Evolutionary conservation across 2,113 vertebrate genomes (phyloP).

Genomic region (Hymenochirus boettgeri): DNA sequence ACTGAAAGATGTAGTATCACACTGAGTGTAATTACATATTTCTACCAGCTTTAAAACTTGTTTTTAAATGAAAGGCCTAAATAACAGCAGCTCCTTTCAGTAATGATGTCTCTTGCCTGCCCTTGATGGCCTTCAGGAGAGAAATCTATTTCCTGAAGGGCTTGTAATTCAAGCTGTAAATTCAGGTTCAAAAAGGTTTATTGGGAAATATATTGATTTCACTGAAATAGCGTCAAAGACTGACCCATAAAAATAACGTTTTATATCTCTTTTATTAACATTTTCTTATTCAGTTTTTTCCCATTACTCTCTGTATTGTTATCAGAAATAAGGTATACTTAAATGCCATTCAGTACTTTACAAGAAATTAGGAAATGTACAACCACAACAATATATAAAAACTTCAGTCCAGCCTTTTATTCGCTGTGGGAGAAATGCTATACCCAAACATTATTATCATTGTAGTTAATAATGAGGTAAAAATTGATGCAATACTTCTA

Average conservation of each 20-base stretch:
- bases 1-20: too few relatives aligned
- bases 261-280: slow-evolving; percentile 3
- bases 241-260: slow-evolving; percentile 5
- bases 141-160: slow-evolving; percentile 7
- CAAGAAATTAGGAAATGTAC: slow-evolving; percentile 12
- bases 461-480: too few relatives aligned
- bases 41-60: background rate
- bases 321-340: background rate
- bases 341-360: slow-evolving; percentile 23
- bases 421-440: too few relatives aligned
- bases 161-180: slow-evolving; percentile 15
- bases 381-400: slow-evolving; percentile 22
- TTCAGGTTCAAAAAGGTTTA: slow-evolving; percentile 28
- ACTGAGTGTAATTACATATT: background rate
- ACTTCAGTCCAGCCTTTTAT: too few relatives aligned
- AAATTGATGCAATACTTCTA: too few relatives aligned
- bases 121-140: slow-evolving; percentile 1
- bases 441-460: too few relatives aligned
- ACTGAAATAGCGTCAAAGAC: slow-evolving; percentile 2
- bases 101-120: background rate
- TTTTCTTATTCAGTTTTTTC: background rate
- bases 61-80: background rate
- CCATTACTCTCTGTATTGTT: background rate
- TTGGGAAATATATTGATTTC: slow-evolving; percentile 37
- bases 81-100: background rate